Percentiles rank a stretch among this genome's conserved stretches.
Evolutionary conservation across 2,888 invertebrate genomes (phyloP).

Genomic region (Coleophora deauratella): DNA sequence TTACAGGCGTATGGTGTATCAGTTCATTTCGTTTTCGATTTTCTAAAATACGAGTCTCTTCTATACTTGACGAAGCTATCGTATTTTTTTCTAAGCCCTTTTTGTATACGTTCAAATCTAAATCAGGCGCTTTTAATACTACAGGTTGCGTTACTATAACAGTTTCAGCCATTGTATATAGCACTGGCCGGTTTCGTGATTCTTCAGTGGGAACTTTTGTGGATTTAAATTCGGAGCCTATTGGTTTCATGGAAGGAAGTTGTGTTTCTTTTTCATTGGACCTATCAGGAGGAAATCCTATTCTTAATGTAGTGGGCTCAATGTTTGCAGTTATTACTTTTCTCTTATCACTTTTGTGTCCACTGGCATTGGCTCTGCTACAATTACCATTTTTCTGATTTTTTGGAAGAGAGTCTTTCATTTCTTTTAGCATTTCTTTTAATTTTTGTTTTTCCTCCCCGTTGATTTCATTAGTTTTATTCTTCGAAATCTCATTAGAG

Average conservation of each 20-base stretch:
- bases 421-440: constrained; percentile 83
- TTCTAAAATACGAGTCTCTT: too few species aligned
- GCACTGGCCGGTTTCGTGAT: too few species aligned
- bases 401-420: constrained; percentile 83
- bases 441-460: constrained; percentile 74
- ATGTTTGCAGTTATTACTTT: constrained; percentile 12
- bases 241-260: too few species aligned
- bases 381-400: constrained; percentile 53
- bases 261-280: too few species aligned
- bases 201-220: too few species aligned
- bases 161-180: constrained; percentile 16
- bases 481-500: constrained; percentile 13
- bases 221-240: too few species aligned
- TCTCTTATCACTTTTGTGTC: constrained; percentile 7
- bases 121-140: constrained; percentile 22
- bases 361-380: constrained; percentile 8
- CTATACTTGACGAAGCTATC: not conserved
- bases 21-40: too few species aligned
- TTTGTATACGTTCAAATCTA: too few species aligned
- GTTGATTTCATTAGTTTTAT: constrained; percentile 11
- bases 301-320: constrained; percentile 53
- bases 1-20: constrained; percentile 36
- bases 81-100: not conserved
- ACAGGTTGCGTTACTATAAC: constrained; percentile 27
- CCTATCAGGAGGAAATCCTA: constrained; percentile 24